Percentiles rank a stretch among this genome's conserved stretches.
These are phyloP conservation scores for Leptogaster cylindrica DNA, from an alignment of 2,888 invertebrate genomes.

Conservation along the genomic window DNA sequence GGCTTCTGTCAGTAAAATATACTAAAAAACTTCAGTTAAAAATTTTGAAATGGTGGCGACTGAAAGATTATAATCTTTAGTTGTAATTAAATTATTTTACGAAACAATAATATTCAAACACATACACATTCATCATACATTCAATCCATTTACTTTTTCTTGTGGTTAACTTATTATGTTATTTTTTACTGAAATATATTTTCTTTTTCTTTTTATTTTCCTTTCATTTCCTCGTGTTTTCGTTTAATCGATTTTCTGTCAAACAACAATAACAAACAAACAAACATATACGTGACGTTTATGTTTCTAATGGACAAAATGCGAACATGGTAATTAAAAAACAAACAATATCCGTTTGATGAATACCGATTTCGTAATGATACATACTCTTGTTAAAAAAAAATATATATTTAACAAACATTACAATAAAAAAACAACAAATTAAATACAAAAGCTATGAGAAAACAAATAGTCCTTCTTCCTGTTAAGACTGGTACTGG, in stretches of 20 bases:
- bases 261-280: slow-evolving; percentile 9
- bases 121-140: no score
- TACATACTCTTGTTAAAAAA: slow-evolving; percentile 12
- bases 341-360: background rate
- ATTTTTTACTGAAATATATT: background rate
- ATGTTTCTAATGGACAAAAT: background rate
- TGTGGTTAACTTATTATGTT: background rate
- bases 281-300: background rate
- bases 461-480: slow-evolving; percentile 60
- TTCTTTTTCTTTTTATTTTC: slow-evolving; percentile 2
- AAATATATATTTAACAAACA: slow-evolving; percentile 2
- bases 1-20: no score
- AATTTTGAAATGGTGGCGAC: no score
- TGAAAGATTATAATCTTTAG: no score
- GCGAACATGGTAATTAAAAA: background rate
- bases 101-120: no score
- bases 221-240: slow-evolving; percentile 10
- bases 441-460: slow-evolving; percentile 52
- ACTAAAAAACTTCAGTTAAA: no score
- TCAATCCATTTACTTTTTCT: background rate
- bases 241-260: background rate
- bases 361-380: background rate
- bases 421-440: slow-evolving; percentile 37
- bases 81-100: no score
- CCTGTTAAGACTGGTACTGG: slow-evolving; percentile 56